Conservation (phyloP, 2,797 vertebrate species). For the Sitta carolinensis region DNA sequence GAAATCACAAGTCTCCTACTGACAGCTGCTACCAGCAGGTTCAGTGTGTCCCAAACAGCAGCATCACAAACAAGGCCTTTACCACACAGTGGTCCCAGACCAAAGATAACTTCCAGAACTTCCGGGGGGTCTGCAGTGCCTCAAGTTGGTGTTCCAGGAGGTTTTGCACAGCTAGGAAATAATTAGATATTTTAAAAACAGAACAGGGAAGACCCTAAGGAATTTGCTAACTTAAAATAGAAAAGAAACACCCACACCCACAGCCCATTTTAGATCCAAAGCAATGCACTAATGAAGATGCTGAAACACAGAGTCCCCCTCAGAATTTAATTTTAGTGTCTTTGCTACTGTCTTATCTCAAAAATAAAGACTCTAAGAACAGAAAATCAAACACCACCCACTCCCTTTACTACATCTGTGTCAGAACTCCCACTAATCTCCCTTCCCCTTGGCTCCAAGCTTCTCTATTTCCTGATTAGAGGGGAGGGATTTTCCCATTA, state of each 20-base stretch:
- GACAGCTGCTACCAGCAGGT: not conserved
- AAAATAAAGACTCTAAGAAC: slow-evolving; percentile 3
- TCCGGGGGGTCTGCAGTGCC: not conserved
- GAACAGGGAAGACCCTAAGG: slow-evolving; percentile 22
- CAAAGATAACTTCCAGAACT: not conserved
- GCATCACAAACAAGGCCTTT: not conserved
- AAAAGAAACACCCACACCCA: slow-evolving; percentile 5
- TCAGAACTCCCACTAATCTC: slow-evolving; percentile 38
- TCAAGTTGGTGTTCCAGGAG: not conserved
- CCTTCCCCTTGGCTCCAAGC: not conserved
- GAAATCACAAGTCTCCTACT: not conserved
- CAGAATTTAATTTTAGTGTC: slow-evolving; percentile 40
- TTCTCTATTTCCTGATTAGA: not conserved
- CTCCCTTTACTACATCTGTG: slow-evolving; percentile 53
- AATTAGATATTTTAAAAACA: not conserved
- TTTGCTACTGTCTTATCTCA: not conserved
- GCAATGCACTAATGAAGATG: not conserved
- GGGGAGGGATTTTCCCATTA: slow-evolving; percentile 35
- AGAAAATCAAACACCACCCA: slow-evolving; percentile 42
- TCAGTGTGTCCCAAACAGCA: not conserved
- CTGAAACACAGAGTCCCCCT: slow-evolving; percentile 18
- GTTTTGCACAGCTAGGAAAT: not conserved
- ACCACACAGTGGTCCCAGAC: accelerated
- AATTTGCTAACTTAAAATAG: slow-evolving; percentile 22
- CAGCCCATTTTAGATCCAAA: slow-evolving; percentile 6